Conservation (phyloP, 2,888 invertebrate species). For the Venustoraphidia nigricollis region DNA sequence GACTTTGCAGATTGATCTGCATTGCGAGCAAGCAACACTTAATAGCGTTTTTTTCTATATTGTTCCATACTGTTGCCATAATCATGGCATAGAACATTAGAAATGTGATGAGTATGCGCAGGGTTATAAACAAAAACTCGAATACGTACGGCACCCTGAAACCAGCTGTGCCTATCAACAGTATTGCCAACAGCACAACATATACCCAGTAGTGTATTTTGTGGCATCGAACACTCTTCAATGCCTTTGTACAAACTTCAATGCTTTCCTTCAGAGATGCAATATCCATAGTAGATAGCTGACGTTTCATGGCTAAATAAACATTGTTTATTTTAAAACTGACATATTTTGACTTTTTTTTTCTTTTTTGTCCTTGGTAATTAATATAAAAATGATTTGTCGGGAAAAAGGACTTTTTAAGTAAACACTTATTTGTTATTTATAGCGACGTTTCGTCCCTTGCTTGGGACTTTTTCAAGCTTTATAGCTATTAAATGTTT, state of each 20-base stretch:
- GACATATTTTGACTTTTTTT: constrained; percentile 2
- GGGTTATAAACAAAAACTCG: constrained; percentile 34
- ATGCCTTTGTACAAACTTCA: constrained; percentile 40
- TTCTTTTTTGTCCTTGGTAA: constrained; percentile 7
- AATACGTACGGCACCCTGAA: constrained; percentile 28
- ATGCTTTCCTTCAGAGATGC: constrained; percentile 39
- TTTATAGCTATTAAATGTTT: too few relatives aligned
- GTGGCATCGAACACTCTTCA: constrained; percentile 31
- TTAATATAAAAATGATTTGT: too few relatives aligned
- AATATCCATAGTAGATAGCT: neutral
- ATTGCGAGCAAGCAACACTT: constrained; percentile 58
- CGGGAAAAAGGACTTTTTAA: too few relatives aligned
- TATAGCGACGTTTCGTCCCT: too few relatives aligned
- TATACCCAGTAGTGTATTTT: constrained; percentile 36
- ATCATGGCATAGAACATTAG: constrained; percentile 51
- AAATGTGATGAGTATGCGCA: constrained; percentile 45
- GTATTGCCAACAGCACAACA: constrained; percentile 33
- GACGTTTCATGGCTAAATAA: too few relatives aligned
- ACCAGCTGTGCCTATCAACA: constrained; percentile 34
- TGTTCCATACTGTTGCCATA: constrained; percentile 73
- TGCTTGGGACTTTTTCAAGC: too few relatives aligned
- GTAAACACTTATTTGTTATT: too few relatives aligned
- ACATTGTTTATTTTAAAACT: too few relatives aligned
- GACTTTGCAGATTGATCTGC: constrained; percentile 32
- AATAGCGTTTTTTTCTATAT: constrained; percentile 62